phyloP scores from a whole-genome alignment of 2,888 invertebrate species.

The Athrips mouffetella region DNA sequence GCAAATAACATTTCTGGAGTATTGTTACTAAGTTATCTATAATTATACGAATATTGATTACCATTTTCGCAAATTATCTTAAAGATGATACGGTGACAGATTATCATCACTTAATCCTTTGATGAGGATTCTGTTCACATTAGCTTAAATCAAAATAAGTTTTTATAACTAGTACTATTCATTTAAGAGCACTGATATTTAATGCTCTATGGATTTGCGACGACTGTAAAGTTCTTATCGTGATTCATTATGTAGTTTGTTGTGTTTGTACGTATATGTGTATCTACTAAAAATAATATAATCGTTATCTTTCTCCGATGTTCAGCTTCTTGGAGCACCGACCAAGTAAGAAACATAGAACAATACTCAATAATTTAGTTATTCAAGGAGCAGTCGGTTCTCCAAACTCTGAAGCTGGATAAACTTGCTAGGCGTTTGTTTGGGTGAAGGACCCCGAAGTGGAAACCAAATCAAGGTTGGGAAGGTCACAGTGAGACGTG shows the following conservation, averaged over 20 bases:
- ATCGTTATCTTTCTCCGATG: constrained; percentile 59
- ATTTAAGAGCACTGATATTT: neutral
- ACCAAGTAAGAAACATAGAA: constrained; percentile 25
- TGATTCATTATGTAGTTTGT: constrained; percentile 74
- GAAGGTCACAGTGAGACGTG: constrained; percentile 86
- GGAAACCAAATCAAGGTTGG: constrained; percentile 91
- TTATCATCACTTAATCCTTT: constrained; percentile 32
- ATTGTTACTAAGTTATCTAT: too few species aligned
- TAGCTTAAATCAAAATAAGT: too few species aligned
- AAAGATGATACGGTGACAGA: constrained; percentile 22
- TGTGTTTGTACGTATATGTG: constrained; percentile 76
- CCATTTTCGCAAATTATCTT: too few species aligned
- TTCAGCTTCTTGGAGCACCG: constrained; percentile 70
- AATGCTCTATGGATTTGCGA: constrained; percentile 73
- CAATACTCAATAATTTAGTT: neutral
- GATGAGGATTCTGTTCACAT: too few species aligned
- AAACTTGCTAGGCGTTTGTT: constrained; percentile 60
- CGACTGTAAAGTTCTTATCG: constrained; percentile 69
- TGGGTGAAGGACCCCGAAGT: constrained; percentile 82
- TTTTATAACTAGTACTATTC: neutral
- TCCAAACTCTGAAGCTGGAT: constrained; percentile 49
- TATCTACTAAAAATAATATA: constrained; percentile 61
- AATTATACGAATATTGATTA: too few species aligned
- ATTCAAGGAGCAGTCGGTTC: constrained; percentile 42
- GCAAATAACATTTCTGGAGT: too few species aligned